Base-by-base conservation (phyloP, 2,888 invertebrate species). In the Cataglyphis rosenhaueri region DNA sequence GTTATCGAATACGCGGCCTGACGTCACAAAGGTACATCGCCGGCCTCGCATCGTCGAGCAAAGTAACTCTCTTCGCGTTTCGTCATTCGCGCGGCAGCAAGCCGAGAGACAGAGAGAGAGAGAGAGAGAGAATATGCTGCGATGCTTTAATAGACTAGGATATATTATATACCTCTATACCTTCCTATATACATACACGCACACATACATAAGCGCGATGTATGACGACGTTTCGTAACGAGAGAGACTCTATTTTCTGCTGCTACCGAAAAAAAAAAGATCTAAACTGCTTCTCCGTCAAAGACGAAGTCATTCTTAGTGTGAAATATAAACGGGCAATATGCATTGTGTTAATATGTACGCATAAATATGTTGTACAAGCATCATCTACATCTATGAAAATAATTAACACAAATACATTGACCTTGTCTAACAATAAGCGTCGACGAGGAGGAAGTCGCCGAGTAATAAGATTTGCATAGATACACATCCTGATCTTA, bases 1-100 rank as follows among this genome's bases (percentile, higher is more conserved):
- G 91, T 90, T 90, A 90, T 90, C 90, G 87, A 86, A 90, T 92
- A 93, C 92, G 92, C 92, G 91, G 88, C 87, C 91, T 93, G 92
- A 94, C 93, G 94, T 94, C 93, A 94, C 91, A 92, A 91, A 94
- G 92, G 93, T 92, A 92, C 92, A 93, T 93, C 92, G 91, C 25
- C 76, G 68, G 66, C 73, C 91, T 92, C 93, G 92, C 93, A 93
- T 93, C 93, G 92, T 87, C 91, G 90, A 88, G 92, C 92, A 93
- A 93, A 94, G 93, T 91, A 91, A 92, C 92, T 78, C 71, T 71
- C 71, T 71, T 92, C 90, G 84, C 87, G 92, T 92, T 91, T 91
- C 90, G 91, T 91, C 89, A 92, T 87, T 89, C 88, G 91, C 92
- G 90, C 78, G 78, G 78, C 91, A 92, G 91, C 90, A 66, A 4